Base-by-base conservation (phyloP, 92 coral and sea anemone genomes). In the Epizoanthus rinbou region DNA sequence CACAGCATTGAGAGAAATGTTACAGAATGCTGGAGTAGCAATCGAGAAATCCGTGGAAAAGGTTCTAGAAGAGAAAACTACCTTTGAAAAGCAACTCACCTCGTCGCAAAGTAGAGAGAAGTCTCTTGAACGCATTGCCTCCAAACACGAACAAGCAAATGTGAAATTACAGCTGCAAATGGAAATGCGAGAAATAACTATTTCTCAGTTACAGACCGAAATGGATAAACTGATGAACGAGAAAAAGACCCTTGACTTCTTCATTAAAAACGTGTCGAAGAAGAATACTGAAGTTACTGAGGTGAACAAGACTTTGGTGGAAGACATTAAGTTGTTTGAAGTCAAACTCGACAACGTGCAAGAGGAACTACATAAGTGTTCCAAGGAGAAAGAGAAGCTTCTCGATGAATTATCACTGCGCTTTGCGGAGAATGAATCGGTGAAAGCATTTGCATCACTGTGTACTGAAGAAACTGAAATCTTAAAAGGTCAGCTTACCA, bases 351-450 rank as follows among this genome's bases (percentile, higher is more conserved):
- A 78, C 18, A 82, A 91, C 31, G 85, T 87, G 14, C 90, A 91
- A 79, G 91, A 85, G 45, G 91, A 94, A 24, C 74, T 95, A 53
- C 83, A 81, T 31, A 83, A 69, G 53, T 90, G 94, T 24, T 91
- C 92, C 54, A 89, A 83, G 28, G 98, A 93, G 75, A 95, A 95
- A 63, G 96, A 87, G 41, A 75, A 87, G 4, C 85, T 95, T 53
- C 88, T 81, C 16, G 89, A 91, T 63, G 98, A 95, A 60, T 83
- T 93, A 16, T 84, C 88, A 22, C 67, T 91, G 64, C 92, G 89
- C 23, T 81, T 91, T 33, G 91, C 94, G 3, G 94, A 93, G 79
- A 89, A 88, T 24, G 92, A 88, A 75, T 88, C 91, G 41, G 80
- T 90, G 4, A 82, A 96, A 75, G 91, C 91, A 14, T 89, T 88